A percentile compares a stretch with the other conserved stretches of the same genome.
Evolutionary conservation across 37 sponge, comb jelly and placozoan genomes (phyloP).

Genomic region (Petrosia ficiformis): DNA sequence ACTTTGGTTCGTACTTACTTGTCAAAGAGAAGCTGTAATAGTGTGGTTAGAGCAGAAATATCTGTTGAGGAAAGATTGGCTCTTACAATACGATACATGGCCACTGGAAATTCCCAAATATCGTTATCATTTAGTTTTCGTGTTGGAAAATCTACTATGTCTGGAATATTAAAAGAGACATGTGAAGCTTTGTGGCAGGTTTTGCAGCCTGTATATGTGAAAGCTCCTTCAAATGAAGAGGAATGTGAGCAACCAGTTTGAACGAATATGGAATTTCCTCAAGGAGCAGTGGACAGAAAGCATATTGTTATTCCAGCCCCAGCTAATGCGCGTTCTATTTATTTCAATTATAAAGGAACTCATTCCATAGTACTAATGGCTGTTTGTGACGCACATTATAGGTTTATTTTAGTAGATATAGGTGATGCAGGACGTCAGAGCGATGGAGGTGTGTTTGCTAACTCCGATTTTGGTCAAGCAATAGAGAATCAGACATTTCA

Average conservation of each 20-base stretch:
- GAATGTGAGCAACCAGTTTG: slow-evolving; percentile 40
- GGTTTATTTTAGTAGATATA: slow-evolving; percentile 28
- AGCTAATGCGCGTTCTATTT: slow-evolving; percentile 23
- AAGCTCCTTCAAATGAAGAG: slow-evolving; percentile 8
- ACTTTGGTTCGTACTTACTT: not conserved
- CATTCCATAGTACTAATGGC: slow-evolving; percentile 43
- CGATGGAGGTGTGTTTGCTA: slow-evolving; percentile 44
- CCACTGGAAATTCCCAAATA: slow-evolving; percentile 41
- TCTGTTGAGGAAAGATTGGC: slow-evolving; percentile 47
- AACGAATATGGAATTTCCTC: slow-evolving; percentile 41
- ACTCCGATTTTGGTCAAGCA: slow-evolving; percentile 39
- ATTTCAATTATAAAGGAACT: slow-evolving; percentile 33
- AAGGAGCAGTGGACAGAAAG: slow-evolving; percentile 44
- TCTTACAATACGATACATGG: slow-evolving; percentile 32
- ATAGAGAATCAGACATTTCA: slow-evolving; percentile 16
- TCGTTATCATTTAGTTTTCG: slow-evolving; percentile 45
- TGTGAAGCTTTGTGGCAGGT: slow-evolving; percentile 43
- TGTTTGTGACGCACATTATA: slow-evolving; percentile 39
- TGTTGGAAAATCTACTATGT: slow-evolving; percentile 43
- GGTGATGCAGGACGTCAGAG: slow-evolving; percentile 51
- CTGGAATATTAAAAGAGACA: slow-evolving; percentile 40
- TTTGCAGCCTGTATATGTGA: slow-evolving; percentile 17
- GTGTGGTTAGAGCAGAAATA: slow-evolving; percentile 7
- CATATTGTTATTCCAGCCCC: slow-evolving; percentile 53
- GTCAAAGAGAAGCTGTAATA: not conserved